Evolutionary conservation across 2,113 vertebrate genomes (phyloP).

Genomic region (Junco hyemalis): DNA sequence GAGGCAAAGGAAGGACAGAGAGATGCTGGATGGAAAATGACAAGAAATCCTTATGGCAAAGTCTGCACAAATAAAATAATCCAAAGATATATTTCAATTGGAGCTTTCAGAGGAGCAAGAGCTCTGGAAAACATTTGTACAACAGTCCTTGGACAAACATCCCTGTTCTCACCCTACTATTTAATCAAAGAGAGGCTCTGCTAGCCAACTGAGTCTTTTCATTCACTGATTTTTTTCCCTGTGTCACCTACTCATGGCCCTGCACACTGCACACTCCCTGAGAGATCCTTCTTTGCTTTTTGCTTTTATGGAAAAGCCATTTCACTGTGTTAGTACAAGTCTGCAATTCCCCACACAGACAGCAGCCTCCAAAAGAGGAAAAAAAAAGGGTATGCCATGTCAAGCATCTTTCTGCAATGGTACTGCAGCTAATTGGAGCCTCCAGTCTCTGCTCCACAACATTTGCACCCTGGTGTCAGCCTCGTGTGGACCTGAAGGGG

Average conservation of each 20-base stretch:
- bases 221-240: not conserved
- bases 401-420: not conserved
- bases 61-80: not conserved
- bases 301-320: not conserved
- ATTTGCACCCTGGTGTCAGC: not conserved
- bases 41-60: not conserved
- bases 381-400: not conserved
- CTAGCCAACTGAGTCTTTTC: not conserved
- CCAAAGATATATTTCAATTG: not conserved
- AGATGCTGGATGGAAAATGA: not conserved
- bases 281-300: not conserved
- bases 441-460: not conserved
- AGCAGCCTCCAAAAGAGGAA: not conserved
- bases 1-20: not conserved
- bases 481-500: rapidly evolving
- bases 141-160: not conserved
- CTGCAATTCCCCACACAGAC: not conserved
- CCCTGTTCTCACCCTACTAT: not conserved
- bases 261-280: not conserved
- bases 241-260: not conserved
- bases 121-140: not conserved
- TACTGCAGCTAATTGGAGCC: not conserved
- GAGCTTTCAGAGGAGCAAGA: not conserved
- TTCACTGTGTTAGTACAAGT: not conserved
- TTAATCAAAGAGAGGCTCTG: not conserved